Evolutionary conservation across 2,888 invertebrate genomes (phyloP).

Genomic region (Nomada hirtipes): DNA sequence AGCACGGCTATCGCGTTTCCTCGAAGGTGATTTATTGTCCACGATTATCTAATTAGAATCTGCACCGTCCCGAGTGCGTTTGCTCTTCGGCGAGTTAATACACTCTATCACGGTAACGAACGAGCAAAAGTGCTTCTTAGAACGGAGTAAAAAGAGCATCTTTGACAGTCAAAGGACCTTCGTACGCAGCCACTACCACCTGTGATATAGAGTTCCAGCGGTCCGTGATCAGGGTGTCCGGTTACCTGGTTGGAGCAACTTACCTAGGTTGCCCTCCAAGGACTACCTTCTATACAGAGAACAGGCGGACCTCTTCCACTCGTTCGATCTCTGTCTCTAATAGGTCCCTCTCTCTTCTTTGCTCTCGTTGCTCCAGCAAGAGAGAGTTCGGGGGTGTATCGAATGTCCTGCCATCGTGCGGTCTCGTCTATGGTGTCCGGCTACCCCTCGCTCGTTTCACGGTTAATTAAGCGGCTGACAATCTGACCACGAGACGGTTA

Average conservation of each 20-base stretch:
- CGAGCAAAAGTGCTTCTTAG: conserved; percentile 37
- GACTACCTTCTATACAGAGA: conserved; percentile 70
- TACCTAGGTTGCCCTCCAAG: conserved; percentile 72
- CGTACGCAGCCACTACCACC: conserved; percentile 75
- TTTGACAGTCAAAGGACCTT: conserved; percentile 69
- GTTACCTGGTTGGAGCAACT: conserved; percentile 74
- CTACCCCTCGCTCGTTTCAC: conserved; percentile 84
- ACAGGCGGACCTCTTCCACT: conserved; percentile 7
- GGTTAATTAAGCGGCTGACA: conserved; percentile 84
- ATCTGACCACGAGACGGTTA: conserved; percentile 83
- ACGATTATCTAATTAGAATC: no score
- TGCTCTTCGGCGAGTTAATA: neutral
- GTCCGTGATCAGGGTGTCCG: conserved; percentile 80
- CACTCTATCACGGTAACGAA: conserved; percentile 48
- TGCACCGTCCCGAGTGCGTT: neutral
- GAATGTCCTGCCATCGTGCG: conserved; percentile 82
- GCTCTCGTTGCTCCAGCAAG: conserved; percentile 19
- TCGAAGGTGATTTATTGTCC: no score
- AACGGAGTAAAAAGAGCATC: conserved; percentile 58
- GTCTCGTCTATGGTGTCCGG: conserved; percentile 81
- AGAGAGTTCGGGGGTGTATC: conserved; percentile 81
- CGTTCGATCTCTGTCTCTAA: neutral
- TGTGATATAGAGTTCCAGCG: conserved; percentile 83
- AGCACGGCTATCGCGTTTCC: no score
- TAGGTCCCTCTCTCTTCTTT: conserved; percentile 17